phyloP scores from a whole-genome alignment of 2,797 vertebrate species.

The Phaenicophaeus curvirostris region DNA sequence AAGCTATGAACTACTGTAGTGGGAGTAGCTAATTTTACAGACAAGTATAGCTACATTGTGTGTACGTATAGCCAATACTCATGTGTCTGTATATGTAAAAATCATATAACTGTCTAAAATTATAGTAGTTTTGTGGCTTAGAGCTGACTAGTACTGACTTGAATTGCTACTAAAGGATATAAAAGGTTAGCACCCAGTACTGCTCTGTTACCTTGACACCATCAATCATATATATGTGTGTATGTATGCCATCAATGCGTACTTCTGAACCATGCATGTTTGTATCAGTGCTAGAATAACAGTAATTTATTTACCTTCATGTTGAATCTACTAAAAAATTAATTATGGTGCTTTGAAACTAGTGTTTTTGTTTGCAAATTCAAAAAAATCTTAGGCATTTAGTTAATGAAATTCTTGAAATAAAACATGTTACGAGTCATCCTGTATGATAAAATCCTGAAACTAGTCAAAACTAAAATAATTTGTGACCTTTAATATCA shows the following conservation, averaged over 20 bases:
- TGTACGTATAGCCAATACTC: not conserved
- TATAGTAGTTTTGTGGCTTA: not conserved
- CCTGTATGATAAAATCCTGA: not conserved
- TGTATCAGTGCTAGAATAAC: not conserved
- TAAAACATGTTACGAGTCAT: not conserved
- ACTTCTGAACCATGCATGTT: not conserved
- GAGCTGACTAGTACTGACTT: not conserved
- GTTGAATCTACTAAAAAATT: not conserved
- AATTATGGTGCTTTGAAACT: not conserved
- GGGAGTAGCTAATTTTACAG: not conserved
- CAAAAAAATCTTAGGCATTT: not conserved
- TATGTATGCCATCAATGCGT: too few relatives aligned
- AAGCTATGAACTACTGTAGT: not conserved
- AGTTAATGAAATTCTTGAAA: not conserved
- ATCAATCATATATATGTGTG: fast-evolving
- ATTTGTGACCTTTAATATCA: not conserved
- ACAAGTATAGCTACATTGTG: fast-evolving
- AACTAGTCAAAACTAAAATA: not conserved
- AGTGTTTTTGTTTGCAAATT: not conserved
- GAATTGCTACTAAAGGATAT: not conserved
- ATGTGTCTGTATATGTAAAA: not conserved
- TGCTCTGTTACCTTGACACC: not conserved
- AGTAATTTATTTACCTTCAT: not conserved
- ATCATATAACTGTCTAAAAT: not conserved
- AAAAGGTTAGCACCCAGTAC: not conserved